These are phyloP conservation scores for Drosophila mercatorum DNA, from an alignment of 2,888 invertebrate genomes.

Conservation along the genomic window DNA sequence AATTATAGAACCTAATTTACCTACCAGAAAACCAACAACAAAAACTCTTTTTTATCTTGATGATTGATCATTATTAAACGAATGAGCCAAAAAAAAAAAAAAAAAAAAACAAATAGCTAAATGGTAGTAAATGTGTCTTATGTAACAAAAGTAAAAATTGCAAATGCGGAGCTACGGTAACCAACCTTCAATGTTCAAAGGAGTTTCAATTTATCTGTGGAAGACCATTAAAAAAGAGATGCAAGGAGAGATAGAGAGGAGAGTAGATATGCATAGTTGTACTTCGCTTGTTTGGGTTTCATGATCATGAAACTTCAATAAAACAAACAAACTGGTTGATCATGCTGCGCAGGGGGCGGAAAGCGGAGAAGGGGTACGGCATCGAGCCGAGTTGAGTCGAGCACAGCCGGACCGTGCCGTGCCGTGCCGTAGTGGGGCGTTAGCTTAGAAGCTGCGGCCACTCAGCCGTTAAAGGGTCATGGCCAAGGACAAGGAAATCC, in stretches of 20 bases:
- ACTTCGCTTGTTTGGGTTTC: slow-evolving; percentile 57
- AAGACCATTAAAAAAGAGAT: slow-evolving; percentile 61
- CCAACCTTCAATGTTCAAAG: slow-evolving; percentile 73
- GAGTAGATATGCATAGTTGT: slow-evolving; percentile 32
- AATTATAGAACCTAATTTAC: slow-evolving; percentile 78
- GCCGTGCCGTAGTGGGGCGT: slow-evolving; percentile 27
- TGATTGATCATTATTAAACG: slow-evolving; percentile 76
- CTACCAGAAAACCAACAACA: slow-evolving; percentile 29
- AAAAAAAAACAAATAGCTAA: slow-evolving; percentile 10
- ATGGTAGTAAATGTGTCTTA: slow-evolving; percentile 70
- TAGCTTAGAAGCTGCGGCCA: slow-evolving; percentile 53
- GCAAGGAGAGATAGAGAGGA: neutral
- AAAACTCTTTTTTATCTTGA: slow-evolving; percentile 62
- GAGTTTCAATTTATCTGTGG: slow-evolving; percentile 47
- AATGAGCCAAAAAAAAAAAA: slow-evolving; percentile 37
- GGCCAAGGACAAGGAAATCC: slow-evolving; percentile 81
- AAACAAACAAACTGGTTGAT: slow-evolving; percentile 72
- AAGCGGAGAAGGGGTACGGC: neutral
- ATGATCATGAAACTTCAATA: slow-evolving; percentile 79
- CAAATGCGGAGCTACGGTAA: slow-evolving; percentile 60
- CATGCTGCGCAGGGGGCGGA: neutral
- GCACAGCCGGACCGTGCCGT: slow-evolving; percentile 6
- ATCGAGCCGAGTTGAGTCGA: slow-evolving; percentile 16
- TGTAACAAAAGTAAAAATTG: slow-evolving; percentile 76
- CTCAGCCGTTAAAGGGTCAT: slow-evolving; percentile 77